Percentiles rank a stretch among this genome's conserved stretches.
Conservation (phyloP, 2,113 vertebrate genomes). For the Neoarius graeffei region DNA sequence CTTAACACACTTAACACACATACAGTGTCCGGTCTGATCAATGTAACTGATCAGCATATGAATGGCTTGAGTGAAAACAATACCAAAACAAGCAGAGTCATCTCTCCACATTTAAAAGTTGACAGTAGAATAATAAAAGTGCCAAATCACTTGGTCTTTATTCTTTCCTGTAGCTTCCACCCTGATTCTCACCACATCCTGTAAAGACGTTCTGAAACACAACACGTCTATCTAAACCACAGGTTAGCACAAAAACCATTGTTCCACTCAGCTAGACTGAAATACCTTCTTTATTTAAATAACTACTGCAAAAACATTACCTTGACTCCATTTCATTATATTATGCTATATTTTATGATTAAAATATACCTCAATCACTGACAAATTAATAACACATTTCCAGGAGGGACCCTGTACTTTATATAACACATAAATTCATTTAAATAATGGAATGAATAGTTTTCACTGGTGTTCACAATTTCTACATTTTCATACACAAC, state of each 20-base stretch:
- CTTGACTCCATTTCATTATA: background rate
- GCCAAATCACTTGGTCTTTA: background rate
- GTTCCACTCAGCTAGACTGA: too few species aligned
- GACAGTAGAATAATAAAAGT: background rate
- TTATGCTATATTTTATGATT: background rate
- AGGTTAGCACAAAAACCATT: background rate
- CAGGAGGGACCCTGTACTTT: background rate
- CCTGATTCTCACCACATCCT: slow-evolving; percentile 39
- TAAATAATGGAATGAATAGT: background rate
- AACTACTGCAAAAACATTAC: background rate
- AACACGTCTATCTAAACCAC: background rate
- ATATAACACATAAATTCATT: background rate
- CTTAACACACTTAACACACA: background rate
- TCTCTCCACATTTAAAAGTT: background rate
- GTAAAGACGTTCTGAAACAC: background rate
- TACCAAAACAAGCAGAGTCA: background rate
- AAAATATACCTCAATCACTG: background rate
- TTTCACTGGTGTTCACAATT: background rate
- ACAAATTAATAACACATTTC: background rate
- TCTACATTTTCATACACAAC: too few species aligned
- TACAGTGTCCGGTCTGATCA: background rate
- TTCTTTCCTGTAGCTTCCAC: background rate
- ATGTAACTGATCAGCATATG: background rate
- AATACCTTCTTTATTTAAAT: background rate
- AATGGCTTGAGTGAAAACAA: background rate